Evolutionary conservation across 2,888 invertebrate species (phyloP).

Genomic region (Eurytoma californica): DNA sequence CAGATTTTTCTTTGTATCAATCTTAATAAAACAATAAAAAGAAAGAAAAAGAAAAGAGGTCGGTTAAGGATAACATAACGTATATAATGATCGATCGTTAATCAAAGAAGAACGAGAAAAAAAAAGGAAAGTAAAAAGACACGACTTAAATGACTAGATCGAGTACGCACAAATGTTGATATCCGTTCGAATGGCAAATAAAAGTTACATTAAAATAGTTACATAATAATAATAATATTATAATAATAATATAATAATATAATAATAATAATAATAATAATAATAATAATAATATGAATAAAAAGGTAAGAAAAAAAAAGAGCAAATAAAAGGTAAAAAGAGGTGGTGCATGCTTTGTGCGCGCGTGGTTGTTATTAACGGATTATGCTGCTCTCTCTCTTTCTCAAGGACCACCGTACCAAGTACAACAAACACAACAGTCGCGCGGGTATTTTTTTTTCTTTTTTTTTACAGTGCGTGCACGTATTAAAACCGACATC

Average conservation of each 20-base stretch:
- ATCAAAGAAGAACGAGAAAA: constrained; percentile 43
- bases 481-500: constrained; percentile 37
- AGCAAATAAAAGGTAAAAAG: constrained; percentile 22
- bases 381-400: constrained; percentile 70
- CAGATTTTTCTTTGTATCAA: constrained; percentile 46
- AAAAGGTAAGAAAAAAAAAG: constrained; percentile 48
- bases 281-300: constrained; percentile 26
- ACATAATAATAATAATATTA: not conserved
- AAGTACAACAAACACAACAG: constrained; percentile 68
- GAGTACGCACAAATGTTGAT: constrained; percentile 59
- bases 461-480: constrained; percentile 40
- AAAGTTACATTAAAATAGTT: constrained; percentile 38
- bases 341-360: constrained; percentile 42
- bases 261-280: not conserved
- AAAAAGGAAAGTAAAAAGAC: constrained; percentile 48
- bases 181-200: constrained; percentile 56
- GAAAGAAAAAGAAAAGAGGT: constrained; percentile 33
- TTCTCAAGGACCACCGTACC: constrained; percentile 69
- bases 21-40: constrained; percentile 16
- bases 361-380: constrained; percentile 67
- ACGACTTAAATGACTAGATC: constrained; percentile 65
- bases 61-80: constrained; percentile 39
- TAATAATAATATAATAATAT: constrained; percentile 9
- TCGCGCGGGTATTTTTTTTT: too few relatives aligned
- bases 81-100: constrained; percentile 43